These are phyloP conservation scores for Ptychoptera contaminata DNA, from an alignment of 2,888 invertebrate genomes.

Conservation along the genomic window DNA sequence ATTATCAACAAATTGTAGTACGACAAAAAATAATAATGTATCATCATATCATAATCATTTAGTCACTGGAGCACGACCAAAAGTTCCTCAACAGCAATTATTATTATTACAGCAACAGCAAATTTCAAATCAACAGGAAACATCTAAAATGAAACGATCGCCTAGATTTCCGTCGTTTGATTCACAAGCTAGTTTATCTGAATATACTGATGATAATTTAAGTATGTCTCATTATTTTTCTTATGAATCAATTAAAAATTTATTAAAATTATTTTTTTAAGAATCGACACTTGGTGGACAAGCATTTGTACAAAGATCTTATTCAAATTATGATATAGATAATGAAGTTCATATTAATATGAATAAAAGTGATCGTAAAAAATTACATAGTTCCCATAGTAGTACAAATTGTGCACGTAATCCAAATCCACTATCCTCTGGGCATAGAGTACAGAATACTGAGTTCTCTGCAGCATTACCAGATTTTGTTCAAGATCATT, in stretches of 20 bases:
- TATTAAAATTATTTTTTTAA: not conserved
- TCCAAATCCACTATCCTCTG: slow-evolving; percentile 9
- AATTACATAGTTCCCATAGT: not conserved
- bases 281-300: not conserved
- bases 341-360: not conserved
- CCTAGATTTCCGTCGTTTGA: slow-evolving; percentile 31
- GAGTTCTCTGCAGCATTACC: slow-evolving; percentile 39
- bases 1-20: not conserved
- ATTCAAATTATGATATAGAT: slow-evolving; percentile 29
- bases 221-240: slow-evolving; percentile 3
- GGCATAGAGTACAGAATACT: slow-evolving; percentile 8
- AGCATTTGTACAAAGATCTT: slow-evolving; percentile 26
- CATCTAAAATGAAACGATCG: slow-evolving; percentile 29
- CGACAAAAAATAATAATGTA: too few relatives aligned
- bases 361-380: not conserved
- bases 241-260: not conserved
- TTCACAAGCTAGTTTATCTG: slow-evolving; percentile 31
- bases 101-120: slow-evolving; percentile 1
- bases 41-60: slow-evolving; percentile 15
- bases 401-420: slow-evolving; percentile 2
- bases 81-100: slow-evolving; percentile 35
- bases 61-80: slow-evolving; percentile 60
- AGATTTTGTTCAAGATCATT: slow-evolving; percentile 80
- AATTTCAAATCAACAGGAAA: slow-evolving; percentile 10
- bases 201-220: slow-evolving; percentile 18